Evolutionary conservation across 2,113 vertebrate species (phyloP).

Genomic region (Seriola dumerili): DNA sequence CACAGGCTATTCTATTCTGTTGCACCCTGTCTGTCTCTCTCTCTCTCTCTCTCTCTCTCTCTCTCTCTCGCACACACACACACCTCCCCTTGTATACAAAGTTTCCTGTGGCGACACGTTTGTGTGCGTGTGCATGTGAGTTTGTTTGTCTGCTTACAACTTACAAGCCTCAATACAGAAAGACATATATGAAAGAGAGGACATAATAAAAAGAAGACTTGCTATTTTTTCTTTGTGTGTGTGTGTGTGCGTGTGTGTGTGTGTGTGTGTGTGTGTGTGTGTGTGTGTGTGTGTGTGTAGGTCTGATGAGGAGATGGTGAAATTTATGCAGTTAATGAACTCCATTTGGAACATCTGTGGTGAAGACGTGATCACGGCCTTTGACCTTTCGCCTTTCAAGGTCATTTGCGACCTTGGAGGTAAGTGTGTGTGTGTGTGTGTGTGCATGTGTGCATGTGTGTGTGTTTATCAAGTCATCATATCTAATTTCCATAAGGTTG

Average conservation of each 20-base stretch:
- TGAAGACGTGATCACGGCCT: conserved; percentile 86
- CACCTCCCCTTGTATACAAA: too few relatives aligned
- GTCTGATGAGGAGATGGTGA: conserved; percentile 89
- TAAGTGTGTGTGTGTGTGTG: conserved; percentile 69
- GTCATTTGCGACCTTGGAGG: conserved; percentile 91
- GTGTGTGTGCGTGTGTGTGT: conserved; percentile 35
- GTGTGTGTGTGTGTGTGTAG: conserved; percentile 75
- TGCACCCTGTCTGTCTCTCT: not conserved
- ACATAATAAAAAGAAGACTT: not conserved
- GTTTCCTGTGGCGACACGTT: not conserved
- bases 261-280: conserved; percentile 45
- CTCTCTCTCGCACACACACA: conserved; percentile 9
- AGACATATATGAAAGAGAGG: not conserved
- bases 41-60: too few relatives aligned
- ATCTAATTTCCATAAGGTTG: conserved; percentile 59
- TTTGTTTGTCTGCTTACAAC: not conserved
- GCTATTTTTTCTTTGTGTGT: not conserved
- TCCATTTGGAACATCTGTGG: conserved; percentile 91
- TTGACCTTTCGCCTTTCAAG: conserved; percentile 89
- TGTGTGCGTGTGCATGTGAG: not conserved
- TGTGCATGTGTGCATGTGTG: conserved; percentile 19
- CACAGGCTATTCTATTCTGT: conserved; percentile 68
- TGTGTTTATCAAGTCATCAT: conserved; percentile 6
- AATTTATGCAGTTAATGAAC: conserved; percentile 91
- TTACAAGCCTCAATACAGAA: conserved; percentile 1